A percentile compares a stretch with the other conserved stretches of the same genome.
These are phyloP conservation scores for Falco columbarius DNA, from an alignment of 2,797 vertebrate genomes.

Conservation along the genomic window DNA sequence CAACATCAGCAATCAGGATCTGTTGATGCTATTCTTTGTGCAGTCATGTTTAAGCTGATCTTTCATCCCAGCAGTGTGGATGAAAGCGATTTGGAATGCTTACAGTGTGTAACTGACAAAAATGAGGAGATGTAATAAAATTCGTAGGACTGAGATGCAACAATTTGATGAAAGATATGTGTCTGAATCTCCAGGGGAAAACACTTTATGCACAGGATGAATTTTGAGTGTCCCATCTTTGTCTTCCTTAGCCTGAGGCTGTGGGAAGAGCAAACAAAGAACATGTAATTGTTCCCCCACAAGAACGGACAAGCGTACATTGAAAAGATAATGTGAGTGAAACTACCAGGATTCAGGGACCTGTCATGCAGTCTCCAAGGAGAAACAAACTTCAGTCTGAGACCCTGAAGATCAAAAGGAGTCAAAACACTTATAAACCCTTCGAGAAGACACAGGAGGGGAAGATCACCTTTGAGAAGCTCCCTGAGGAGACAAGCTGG, in stretches of 20 bases:
- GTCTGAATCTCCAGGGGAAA: neutral
- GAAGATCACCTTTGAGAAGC: neutral
- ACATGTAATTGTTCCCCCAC: neutral
- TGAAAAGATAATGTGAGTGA: neutral
- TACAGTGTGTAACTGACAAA: neutral
- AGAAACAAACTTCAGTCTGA: constrained; percentile 29
- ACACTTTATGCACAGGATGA: neutral
- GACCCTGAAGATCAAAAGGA: constrained; percentile 25
- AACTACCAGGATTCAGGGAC: constrained; percentile 1
- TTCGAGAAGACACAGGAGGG: neutral
- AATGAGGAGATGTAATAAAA: neutral
- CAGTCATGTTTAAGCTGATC: neutral
- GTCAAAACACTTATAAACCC: neutral
- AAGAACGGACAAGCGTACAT: neutral
- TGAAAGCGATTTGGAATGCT: neutral
- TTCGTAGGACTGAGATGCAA: neutral
- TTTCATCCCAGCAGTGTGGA: neutral
- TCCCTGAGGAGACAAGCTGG: neutral
- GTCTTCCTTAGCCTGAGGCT: neutral
- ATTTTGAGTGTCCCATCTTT: constrained; percentile 2
- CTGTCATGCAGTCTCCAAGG: neutral
- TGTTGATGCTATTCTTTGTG: neutral
- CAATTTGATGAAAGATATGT: neutral
- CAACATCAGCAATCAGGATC: neutral
- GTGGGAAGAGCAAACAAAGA: constrained; percentile 36